These are phyloP conservation scores for Cataglyphis rosenhaueri DNA, from an alignment of 2,888 invertebrate genomes.

Conservation along the genomic window DNA sequence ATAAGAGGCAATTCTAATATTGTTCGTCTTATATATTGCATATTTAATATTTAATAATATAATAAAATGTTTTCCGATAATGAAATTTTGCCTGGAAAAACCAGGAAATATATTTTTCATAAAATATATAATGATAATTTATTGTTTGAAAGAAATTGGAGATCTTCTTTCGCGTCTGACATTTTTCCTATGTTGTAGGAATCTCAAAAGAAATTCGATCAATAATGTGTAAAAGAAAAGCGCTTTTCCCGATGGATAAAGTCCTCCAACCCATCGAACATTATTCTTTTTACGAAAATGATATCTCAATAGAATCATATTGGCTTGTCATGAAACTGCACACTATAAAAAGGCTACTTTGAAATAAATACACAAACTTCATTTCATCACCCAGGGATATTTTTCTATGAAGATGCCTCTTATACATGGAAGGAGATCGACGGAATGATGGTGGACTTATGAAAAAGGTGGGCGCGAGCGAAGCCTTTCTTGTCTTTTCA, in stretches of 20 bases:
- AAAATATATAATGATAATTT: constrained; percentile 26
- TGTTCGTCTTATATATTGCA: background rate
- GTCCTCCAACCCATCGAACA: constrained; percentile 33
- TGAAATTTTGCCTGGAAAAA: background rate
- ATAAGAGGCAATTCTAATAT: constrained; percentile 8
- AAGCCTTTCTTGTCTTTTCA: constrained; percentile 63
- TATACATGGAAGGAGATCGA: constrained; percentile 33
- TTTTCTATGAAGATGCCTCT: constrained; percentile 50
- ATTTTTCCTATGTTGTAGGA: constrained; percentile 11
- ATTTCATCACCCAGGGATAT: constrained; percentile 32
- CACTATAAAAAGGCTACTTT: constrained; percentile 40
- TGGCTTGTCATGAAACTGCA: constrained; percentile 32
- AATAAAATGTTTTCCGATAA: background rate
- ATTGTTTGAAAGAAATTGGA: constrained; percentile 34
- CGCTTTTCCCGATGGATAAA: constrained; percentile 34
- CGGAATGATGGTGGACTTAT: constrained; percentile 44
- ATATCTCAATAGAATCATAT: constrained; percentile 40
- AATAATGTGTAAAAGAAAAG: constrained; percentile 45
- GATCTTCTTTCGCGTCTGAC: constrained; percentile 13
- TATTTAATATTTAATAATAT: constrained; percentile 15
- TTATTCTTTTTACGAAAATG: constrained; percentile 51
- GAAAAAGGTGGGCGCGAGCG: constrained; percentile 40
- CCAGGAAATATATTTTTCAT: constrained; percentile 29
- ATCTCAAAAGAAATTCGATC: constrained; percentile 43
- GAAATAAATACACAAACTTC: constrained; percentile 45